Conservation (phyloP, 1,140 invertebrate species). For the Temnothorax longispinosus region DNA sequence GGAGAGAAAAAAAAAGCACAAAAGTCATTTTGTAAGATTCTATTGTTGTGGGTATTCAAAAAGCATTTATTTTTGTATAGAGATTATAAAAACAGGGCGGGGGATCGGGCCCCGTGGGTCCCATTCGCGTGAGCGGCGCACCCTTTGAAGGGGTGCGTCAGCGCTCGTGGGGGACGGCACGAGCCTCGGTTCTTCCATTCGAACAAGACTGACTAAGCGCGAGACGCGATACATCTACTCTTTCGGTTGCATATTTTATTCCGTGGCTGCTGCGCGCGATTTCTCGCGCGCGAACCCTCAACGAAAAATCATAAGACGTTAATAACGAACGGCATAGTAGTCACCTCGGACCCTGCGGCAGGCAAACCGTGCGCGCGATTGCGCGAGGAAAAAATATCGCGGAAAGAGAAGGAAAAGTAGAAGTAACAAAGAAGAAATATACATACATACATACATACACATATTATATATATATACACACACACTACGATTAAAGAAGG, state of each 20-base stretch:
- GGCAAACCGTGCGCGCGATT: conserved; percentile 19
- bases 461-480: background rate
- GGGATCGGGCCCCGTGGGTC: conserved; percentile 57
- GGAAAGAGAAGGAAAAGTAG: conserved; percentile 25
- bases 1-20: conserved; percentile 17
- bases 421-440: background rate
- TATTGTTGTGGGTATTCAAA: conserved; percentile 77
- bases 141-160: conserved; percentile 56
- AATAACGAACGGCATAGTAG: conserved; percentile 3
- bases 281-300: conserved; percentile 44
- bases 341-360: conserved; percentile 18
- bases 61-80: conserved; percentile 81
- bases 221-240: conserved; percentile 59
- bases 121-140: conserved; percentile 66
- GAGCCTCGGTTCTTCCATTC: conserved; percentile 69
- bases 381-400: conserved; percentile 3
- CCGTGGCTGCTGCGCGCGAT: conserved; percentile 53
- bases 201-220: conserved; percentile 76
- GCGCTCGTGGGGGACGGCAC: background rate
- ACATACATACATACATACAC: background rate
- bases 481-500: background rate
- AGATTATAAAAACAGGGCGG: conserved; percentile 69
- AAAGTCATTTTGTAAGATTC: conserved; percentile 78
- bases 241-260: conserved; percentile 62
- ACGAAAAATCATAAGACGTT: background rate